Evolutionary conservation across 2,888 invertebrate genomes (phyloP), one percentile per base, ranked within the genome.

Genomic region (Diarsia dahlii): DNA sequence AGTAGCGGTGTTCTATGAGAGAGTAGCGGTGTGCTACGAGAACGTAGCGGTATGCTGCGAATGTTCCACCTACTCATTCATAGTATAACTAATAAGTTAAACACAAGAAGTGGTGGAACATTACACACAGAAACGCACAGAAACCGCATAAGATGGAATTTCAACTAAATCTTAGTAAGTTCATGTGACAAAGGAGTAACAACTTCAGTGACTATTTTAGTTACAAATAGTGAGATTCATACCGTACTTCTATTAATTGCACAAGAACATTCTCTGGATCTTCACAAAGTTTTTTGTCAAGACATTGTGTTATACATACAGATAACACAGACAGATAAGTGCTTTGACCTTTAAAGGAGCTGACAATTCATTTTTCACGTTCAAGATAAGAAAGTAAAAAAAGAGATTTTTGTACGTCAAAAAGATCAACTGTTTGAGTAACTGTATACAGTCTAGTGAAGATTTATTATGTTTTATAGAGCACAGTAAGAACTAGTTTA

Each of bases 401-500:
- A 58, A 52, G 9, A 39, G 28, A 50, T 60, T 34, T 34, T 15
- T 3, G 28, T 50, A 20, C n/a, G 34, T 60, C 45, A 46, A 20
- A n/a, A 58, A 58, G 18, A 45, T 13, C 4, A 23, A 54, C 18
- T 23, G n/a, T 58, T 78, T n/a, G 18, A 39, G 28, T 34, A 48
- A 18, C 20, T 52, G 34, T 52, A 12, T 45, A 54, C 13, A 18
- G 52, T 23, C 18, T 48, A 65, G 18, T 54, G 58, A 39, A 48
- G 60, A 48, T 60, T 74, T 50, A 71, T 65, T 39, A 56, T 68
- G 48, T 71, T 68, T 66, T 52, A 66, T 81, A 62, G 65, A 84
- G 68, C 46, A 62, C 65, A 71, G 74, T 75, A 82, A 81, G 28
- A 70, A 63, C 63, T 76, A 84, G 54, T 82, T 77, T 82, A 85